Base-by-base conservation (phyloP, 30 jellyfish, hydroid and myxozoan species). In the Phacellophora camtschatica region DNA sequence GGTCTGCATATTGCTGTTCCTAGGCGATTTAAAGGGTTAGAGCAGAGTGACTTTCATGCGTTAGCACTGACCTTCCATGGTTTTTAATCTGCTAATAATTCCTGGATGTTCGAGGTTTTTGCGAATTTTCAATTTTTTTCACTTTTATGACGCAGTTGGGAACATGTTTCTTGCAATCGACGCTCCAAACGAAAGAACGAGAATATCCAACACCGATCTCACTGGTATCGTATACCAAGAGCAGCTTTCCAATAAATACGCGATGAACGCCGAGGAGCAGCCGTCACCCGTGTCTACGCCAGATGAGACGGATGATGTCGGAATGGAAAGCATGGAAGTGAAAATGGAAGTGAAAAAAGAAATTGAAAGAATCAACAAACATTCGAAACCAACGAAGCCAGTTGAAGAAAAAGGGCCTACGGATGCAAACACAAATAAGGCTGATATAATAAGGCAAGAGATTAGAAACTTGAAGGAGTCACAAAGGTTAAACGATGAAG, bases 271-370 rank as follows among this genome's bases (percentile, higher is more conserved):
- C 20, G 59, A 74, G 63, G 56, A 49, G 74, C 86, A 73, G 58
- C 72, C 32, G 36, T n/a, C 57, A 36, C 46, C 66, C 12, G 36
- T 27, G n/a, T 37, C 64, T 32, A 56, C 74, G 1, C 58, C 66
- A 43, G 86, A 42, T 43, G 86, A 73, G 63, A 50, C 27, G 27
- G 82, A 67, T 43, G 82, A 67, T 13, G 49, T 67, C 29, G 62
- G 87, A 74, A 74, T 74, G 87, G 76, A n/a, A n/a, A n/a, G n/a
- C n/a, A n/a, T n/a, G n/a, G 76, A 77, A 27, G 89, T 77, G 43
- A 45, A 55, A 23, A 77, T 46, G 79, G 81, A 77, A 32, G 89
- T 77, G 53, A 62, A 62, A 53, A 62, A 62, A 13, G 76, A 62
- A 31, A 20, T 62, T 8, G 89, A 77, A 43, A 39, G 89, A 25